Percentiles rank a stretch among this genome's conserved stretches.
These are phyloP conservation scores for Drosophila fuyamai DNA, from an alignment of 1,140 invertebrate genomes.

Conservation along the genomic window DNA sequence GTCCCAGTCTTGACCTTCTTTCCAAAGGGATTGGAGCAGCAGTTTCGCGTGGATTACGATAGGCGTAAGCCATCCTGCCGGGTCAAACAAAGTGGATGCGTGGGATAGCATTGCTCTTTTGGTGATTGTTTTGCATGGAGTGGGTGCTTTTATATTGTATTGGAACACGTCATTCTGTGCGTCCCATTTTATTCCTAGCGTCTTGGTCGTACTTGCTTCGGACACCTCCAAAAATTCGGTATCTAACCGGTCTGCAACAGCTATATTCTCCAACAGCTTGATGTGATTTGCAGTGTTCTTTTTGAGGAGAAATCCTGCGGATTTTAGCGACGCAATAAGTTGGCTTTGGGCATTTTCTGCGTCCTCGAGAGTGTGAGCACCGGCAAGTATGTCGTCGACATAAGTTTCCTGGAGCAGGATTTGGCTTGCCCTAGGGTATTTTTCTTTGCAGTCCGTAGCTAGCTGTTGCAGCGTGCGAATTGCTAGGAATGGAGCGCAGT, in stretches of 20 bases:
- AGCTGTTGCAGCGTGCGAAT: not conserved
- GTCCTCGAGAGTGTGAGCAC: not conserved
- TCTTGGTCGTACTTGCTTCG: no score
- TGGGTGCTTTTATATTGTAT: not conserved
- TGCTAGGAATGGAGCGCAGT: no score
- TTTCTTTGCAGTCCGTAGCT: no score
- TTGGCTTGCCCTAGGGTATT: no score
- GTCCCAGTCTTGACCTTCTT: no score
- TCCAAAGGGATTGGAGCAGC: no score
- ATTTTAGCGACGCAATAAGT: not conserved
- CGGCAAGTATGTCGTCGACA: not conserved
- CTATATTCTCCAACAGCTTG: not conserved
- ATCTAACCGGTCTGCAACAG: not conserved
- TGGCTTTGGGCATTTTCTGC: not conserved
- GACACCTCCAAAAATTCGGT: not conserved
- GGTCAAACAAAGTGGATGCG: not conserved
- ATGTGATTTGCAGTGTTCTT: not conserved
- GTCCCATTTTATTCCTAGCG: no score
- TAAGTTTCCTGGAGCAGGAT: not conserved
- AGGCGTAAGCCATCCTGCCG: no score
- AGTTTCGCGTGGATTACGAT: no score
- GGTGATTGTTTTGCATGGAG: not conserved
- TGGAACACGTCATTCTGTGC: not conserved
- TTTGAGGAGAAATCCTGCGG: not conserved
- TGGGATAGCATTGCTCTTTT: not conserved